A percentile compares a stretch with the other conserved stretches of the same genome.
Conservation (phyloP, 2,113 vertebrate species). For the Catagonus wagneri region DNA sequence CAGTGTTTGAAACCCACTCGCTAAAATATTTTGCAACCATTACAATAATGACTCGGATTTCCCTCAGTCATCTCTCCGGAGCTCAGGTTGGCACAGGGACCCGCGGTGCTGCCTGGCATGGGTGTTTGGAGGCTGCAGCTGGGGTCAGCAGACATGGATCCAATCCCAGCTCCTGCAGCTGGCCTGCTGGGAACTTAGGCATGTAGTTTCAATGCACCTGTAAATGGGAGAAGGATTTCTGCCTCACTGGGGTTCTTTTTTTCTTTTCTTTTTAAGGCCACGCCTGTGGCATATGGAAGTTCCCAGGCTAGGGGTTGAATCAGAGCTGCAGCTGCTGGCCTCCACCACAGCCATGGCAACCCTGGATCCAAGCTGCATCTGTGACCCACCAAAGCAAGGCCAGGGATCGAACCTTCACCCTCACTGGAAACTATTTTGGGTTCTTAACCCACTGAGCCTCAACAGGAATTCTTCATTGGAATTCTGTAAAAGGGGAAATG, state of each 20-base stretch:
- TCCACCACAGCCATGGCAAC: too few species aligned
- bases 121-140: not conserved
- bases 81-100: not conserved
- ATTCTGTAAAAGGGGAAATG: not conserved
- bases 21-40: conserved; percentile 23
- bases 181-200: not conserved
- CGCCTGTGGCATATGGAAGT: too few species aligned
- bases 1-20: conserved; percentile 43
- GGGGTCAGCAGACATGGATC: not conserved
- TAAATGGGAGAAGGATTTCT: not conserved
- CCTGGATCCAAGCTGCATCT: too few species aligned
- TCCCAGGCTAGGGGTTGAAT: too few species aligned
- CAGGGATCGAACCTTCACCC: too few species aligned
- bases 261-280: too few species aligned
- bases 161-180: not conserved
- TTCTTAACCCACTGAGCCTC: too few species aligned
- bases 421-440: too few species aligned
- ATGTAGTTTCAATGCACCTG: not conserved
- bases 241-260: not conserved
- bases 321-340: too few species aligned
- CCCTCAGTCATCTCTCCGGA: not conserved
- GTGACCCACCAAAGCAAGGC: too few species aligned
- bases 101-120: not conserved
- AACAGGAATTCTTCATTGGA: not conserved
- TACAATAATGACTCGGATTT: not conserved